A percentile compares a stretch with the other conserved stretches of the same genome.
phyloP scores from a whole-genome alignment of 2,888 invertebrate genomes.

The Dermolepida albohirtum region DNA sequence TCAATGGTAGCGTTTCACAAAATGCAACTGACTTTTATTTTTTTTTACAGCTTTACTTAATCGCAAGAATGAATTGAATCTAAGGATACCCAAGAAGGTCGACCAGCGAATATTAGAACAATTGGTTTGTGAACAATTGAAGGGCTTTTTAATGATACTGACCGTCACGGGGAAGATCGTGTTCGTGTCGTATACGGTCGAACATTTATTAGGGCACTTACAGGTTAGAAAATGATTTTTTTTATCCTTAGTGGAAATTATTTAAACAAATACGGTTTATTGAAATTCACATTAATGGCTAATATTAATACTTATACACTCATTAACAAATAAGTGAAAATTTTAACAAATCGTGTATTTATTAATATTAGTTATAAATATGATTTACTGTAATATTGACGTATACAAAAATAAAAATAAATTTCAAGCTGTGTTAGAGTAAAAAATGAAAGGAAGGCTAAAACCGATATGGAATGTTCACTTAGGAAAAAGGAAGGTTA shows the following conservation, averaged over 20 bases:
- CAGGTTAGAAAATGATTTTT: conserved; percentile 68
- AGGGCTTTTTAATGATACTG: conserved; percentile 84
- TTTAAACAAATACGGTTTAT: too few relatives aligned
- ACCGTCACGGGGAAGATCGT: conserved; percentile 87
- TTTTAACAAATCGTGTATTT: too few relatives aligned
- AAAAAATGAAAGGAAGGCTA: too few relatives aligned
- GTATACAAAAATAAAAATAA: too few relatives aligned
- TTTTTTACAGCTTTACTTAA: conserved; percentile 52
- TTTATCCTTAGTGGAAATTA: not conserved
- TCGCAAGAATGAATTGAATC: conserved; percentile 43
- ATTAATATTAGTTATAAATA: too few relatives aligned
- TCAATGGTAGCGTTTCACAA: conserved; percentile 13
- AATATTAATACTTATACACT: too few relatives aligned
- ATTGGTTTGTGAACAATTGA: conserved; percentile 71
- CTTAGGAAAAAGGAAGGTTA: too few relatives aligned
- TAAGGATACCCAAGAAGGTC: conserved; percentile 56
- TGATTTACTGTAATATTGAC: too few relatives aligned
- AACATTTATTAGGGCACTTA: conserved; percentile 86
- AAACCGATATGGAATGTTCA: too few relatives aligned
- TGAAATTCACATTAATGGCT: too few relatives aligned
- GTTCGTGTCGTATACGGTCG: conserved; percentile 85
- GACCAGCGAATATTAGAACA: conserved; percentile 73
- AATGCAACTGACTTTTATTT: conserved; percentile 30
- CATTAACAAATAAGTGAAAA: too few relatives aligned
- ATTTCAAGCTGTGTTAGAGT: too few relatives aligned